These are phyloP conservation scores for Ormyrus nitidulus DNA, from an alignment of 2,888 invertebrate genomes.

Conservation along the genomic window DNA sequence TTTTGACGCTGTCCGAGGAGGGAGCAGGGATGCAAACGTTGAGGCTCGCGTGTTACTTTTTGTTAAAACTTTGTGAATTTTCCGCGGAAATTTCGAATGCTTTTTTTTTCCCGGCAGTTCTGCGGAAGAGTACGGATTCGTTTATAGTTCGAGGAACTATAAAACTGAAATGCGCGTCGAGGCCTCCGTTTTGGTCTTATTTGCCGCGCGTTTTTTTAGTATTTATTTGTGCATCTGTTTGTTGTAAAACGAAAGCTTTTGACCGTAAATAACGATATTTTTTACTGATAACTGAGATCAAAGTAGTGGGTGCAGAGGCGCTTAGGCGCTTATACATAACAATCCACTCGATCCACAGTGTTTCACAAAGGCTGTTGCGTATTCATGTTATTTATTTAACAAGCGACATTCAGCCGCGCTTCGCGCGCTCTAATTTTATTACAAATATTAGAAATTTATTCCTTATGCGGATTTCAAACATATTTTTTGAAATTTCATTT, in stretches of 20 bases:
- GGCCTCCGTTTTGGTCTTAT: background rate
- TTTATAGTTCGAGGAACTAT: background rate
- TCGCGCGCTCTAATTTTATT: too few species aligned
- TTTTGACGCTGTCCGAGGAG: slow-evolving; percentile 1
- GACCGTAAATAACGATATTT: background rate
- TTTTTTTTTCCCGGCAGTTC: background rate
- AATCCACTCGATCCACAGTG: too few species aligned
- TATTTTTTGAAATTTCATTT: too few species aligned
- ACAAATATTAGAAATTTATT: too few species aligned
- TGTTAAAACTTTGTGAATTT: background rate
- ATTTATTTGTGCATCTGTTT: background rate
- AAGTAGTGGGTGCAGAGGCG: too few species aligned
- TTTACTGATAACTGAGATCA: background rate
- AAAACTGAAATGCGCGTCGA: background rate
- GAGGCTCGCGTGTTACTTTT: background rate
- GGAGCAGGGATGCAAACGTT: background rate
- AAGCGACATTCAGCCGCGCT: too few species aligned
- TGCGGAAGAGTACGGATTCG: background rate
- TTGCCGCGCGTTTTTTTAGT: background rate
- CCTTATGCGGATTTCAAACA: too few species aligned
- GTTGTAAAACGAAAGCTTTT: background rate
- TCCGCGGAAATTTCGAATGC: background rate
- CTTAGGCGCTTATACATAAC: too few species aligned
- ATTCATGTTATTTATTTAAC: too few species aligned
- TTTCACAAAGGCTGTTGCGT: too few species aligned